Evolutionary conservation across 1,140 invertebrate species (phyloP), one percentile per base, ranked within the genome.

Genomic region (Papilio xuthus): DNA sequence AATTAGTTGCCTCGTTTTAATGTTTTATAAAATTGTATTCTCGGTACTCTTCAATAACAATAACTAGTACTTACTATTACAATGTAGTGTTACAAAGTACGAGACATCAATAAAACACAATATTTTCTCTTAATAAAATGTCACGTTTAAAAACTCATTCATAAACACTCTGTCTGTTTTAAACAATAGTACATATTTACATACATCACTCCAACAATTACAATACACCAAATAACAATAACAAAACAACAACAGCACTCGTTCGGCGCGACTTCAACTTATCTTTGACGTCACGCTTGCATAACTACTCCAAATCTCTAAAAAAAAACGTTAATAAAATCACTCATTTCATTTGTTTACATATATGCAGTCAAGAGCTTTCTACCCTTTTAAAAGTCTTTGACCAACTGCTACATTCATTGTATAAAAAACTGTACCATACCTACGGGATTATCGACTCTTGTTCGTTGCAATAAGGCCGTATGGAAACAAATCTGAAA

Each of bases 181-280:
- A 23, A 44, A 72, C 71, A 72, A 72, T 44, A 47, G 71, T 72
- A 47, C 44, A 18, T 50, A 56, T 53, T 79, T 71, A 82, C 77
- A 80, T 71, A 82, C 77, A 80, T 42, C 74, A 71, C 26, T 63
- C 20, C 75, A 56, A 75, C 50, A 50, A 41, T 75, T 76, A 77
- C 70, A 69, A 79, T 71, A 72, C 26, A 78, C 78, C 60, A 83
- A 83, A 83, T 74, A 81, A 63, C 73, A 83, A 47, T 74, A 80
- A 84, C 79, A 80, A 79, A 82, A 82, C 80, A 80, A 81, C 78
- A 84, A 79, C 82, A 77, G 72, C 73, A 78, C 78, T 83, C 80
- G 56, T 44, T 78, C 79, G 72, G 67, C 63, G 77, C 63, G 79
- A 80, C 80, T 79, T 80, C 80, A 81, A 81, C 80, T 83, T 81